phyloP scores from a whole-genome alignment of 2,888 invertebrate genomes.

The Harmothoe impar region DNA sequence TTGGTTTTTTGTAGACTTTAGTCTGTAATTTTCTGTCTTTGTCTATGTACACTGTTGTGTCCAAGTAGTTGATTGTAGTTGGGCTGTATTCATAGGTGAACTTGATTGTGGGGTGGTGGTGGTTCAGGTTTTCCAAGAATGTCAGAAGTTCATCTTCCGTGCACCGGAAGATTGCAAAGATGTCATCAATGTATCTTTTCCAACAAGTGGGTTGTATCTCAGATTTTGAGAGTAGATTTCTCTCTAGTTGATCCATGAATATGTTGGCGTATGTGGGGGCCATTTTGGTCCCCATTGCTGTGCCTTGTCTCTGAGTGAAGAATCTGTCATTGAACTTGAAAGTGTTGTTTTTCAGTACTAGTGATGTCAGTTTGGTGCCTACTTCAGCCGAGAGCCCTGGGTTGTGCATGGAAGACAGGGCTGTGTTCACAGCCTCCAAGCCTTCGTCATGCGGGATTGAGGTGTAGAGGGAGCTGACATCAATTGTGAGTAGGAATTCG shows the following conservation, averaged over 20 bases:
- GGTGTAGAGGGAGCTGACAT: no score
- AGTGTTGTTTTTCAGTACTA: no score
- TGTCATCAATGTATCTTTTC: neutral
- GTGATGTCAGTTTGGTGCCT: neutral
- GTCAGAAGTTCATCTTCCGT: neutral
- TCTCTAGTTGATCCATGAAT: neutral
- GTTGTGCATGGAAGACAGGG: neutral
- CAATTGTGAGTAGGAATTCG: no score
- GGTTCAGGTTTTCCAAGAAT: neutral
- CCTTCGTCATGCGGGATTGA: no score
- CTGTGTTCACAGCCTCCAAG: neutral
- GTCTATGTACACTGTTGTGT: neutral
- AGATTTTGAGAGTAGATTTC: neutral
- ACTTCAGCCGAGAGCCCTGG: neutral
- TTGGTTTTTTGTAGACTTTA: neutral
- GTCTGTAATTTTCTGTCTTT: neutral
- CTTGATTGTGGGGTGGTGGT: neutral
- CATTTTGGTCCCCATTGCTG: no score
- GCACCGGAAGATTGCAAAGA: neutral
- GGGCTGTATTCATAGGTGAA: no score
- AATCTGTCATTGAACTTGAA: no score
- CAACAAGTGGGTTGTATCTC: neutral
- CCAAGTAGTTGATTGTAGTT: neutral
- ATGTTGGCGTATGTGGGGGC: no score
- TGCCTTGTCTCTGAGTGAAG: no score